These are phyloP conservation scores for Diorhabda elongata DNA, from an alignment of 1,140 invertebrate species.

Conservation along the genomic window DNA sequence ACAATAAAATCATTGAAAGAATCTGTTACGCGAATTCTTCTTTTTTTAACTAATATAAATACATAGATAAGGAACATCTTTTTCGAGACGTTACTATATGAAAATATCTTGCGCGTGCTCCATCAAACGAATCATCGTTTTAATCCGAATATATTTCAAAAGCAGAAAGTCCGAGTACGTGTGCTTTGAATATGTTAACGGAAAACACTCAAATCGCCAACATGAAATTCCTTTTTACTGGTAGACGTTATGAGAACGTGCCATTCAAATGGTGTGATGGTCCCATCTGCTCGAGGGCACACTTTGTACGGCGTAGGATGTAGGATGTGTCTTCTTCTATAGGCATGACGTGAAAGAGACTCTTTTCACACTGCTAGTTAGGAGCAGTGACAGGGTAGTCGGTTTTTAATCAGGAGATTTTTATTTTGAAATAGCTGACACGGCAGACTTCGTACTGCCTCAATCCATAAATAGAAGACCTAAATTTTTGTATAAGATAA, in stretches of 20 bases:
- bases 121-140: background rate
- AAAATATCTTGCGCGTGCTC: background rate
- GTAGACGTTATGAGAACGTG: background rate
- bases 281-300: background rate
- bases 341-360: background rate
- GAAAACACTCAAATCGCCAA: slow-evolving; percentile 2
- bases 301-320: background rate
- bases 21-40: too few relatives aligned
- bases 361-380: background rate
- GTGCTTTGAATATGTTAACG: background rate
- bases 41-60: too few relatives aligned
- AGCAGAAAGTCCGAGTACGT: background rate
- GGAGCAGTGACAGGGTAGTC: too few relatives aligned
- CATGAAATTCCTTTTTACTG: slow-evolving; percentile 2
- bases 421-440: too few relatives aligned
- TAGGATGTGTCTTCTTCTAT: background rate
- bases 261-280: slow-evolving; percentile 1
- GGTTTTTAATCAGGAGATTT: too few relatives aligned
- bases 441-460: too few relatives aligned
- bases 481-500: too few relatives aligned
- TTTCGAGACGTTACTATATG: background rate
- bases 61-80: too few relatives aligned
- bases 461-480: too few relatives aligned
- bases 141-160: background rate
- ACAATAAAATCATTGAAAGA: too few relatives aligned